Evolutionary conservation across 2,888 invertebrate genomes (phyloP).

Genomic region (Orthosia cruda): DNA sequence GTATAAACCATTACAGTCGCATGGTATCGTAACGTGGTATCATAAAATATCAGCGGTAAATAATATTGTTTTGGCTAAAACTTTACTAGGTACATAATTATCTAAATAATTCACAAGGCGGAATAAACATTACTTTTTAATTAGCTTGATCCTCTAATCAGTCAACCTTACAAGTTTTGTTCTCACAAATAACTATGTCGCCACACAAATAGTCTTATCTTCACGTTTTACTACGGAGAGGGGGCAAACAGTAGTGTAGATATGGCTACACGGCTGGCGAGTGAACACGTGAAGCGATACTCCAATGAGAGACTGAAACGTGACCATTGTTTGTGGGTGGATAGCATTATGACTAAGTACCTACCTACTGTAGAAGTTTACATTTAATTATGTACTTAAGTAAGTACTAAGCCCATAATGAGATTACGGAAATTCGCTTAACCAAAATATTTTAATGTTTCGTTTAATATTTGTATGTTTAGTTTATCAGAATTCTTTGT

Average conservation of each 20-base stretch:
- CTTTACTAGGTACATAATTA: neutral
- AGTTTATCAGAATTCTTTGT: too few species aligned
- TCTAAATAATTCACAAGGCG: neutral
- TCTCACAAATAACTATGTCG: conserved; percentile 8
- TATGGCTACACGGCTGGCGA: conserved; percentile 1
- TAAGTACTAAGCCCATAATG: too few species aligned
- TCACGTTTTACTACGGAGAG: conserved; percentile 27
- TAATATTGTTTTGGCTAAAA: neutral
- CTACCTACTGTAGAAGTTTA: neutral
- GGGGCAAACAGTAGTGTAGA: neutral
- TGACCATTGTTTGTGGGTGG: conserved; percentile 3
- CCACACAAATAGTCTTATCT: conserved; percentile 14
- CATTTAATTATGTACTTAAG: neutral
- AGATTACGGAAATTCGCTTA: neutral
- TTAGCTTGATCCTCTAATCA: conserved; percentile 18
- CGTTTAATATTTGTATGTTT: too few species aligned
- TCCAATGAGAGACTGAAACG: conserved; percentile 10
- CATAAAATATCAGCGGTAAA: neutral
- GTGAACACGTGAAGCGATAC: conserved; percentile 28
- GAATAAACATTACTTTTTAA: conserved; percentile 5
- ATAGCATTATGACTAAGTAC: neutral
- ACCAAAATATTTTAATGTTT: too few species aligned
- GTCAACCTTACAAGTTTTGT: conserved; percentile 9
- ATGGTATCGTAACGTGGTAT: too few species aligned
- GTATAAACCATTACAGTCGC: too few species aligned